Evolutionary conservation across 2,113 vertebrate genomes (phyloP).

Genomic region (Pyrgilauda ruficollis): DNA sequence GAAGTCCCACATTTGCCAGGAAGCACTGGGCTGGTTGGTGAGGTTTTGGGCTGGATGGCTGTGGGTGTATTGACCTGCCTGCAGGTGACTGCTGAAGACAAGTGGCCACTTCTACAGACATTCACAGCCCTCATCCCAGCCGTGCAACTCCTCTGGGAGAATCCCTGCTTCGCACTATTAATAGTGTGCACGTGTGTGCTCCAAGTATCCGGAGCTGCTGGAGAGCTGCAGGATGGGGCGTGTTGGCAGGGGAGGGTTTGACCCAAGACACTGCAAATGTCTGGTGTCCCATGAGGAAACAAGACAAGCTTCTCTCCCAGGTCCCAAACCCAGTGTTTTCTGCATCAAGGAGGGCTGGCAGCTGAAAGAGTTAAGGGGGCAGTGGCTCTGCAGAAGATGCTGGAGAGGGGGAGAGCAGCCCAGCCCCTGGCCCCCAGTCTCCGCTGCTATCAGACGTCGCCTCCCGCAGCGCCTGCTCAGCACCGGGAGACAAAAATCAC

Average conservation of each 20-base stretch:
- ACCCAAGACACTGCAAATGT: not conserved
- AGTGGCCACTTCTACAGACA: not conserved
- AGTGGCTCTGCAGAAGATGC: not conserved
- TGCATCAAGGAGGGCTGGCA: not conserved
- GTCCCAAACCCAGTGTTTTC: not conserved
- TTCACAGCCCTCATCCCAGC: not conserved
- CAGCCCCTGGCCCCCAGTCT: not conserved
- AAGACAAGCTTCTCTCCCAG: not conserved
- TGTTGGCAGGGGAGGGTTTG: not conserved
- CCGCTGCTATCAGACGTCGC: not conserved
- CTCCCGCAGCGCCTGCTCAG: not conserved
- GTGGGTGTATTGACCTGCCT: not conserved
- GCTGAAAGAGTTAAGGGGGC: not conserved
- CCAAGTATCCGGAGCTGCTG: not conserved
- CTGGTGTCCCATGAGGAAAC: not conserved
- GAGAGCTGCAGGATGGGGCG: not conserved
- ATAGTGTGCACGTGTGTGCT: not conserved
- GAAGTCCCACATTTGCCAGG: not conserved
- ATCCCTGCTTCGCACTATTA: not conserved
- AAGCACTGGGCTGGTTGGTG: not conserved
- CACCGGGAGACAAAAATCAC: not conserved
- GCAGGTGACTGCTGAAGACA: not conserved
- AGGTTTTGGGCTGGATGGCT: not conserved
- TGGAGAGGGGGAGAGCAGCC: not conserved
- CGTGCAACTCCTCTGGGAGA: not conserved